phyloP scores from a whole-genome alignment of 2,113 vertebrate genomes.

The Ranitomeya variabilis region DNA sequence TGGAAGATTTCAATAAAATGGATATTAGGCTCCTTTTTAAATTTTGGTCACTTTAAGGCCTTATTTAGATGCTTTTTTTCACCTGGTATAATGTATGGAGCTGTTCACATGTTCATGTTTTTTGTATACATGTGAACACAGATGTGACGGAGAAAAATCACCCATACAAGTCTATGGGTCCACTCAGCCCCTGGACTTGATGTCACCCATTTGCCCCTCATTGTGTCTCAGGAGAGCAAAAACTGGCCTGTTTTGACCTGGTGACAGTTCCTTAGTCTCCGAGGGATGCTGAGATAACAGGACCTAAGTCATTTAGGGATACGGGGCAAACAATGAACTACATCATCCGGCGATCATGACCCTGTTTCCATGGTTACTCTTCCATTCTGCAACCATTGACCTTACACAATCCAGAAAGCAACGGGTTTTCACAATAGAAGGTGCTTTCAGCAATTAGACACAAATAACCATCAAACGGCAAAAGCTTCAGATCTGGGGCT shows the following conservation, averaged over 20 bases:
- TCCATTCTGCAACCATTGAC: slow-evolving; percentile 27
- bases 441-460: slow-evolving; percentile 47
- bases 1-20: slow-evolving; percentile 65
- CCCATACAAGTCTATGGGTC: no score
- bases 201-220: no score
- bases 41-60: not conserved
- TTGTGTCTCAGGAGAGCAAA: no score
- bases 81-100: no score
- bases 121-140: no score
- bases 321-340: slow-evolving; percentile 1
- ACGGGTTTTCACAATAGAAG: slow-evolving; percentile 5
- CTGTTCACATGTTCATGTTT: no score
- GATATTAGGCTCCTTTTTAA: slow-evolving; percentile 65
- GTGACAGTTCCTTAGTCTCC: not conserved
- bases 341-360: slow-evolving; percentile 29
- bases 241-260: no score
- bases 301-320: slow-evolving; percentile 39
- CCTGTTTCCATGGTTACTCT: slow-evolving; percentile 48
- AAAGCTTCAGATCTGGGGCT: not conserved
- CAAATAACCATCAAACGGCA: not conserved
- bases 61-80: no score
- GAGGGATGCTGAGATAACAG: not conserved
- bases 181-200: no score
- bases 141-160: no score
- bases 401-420: slow-evolving; percentile 12